These are phyloP conservation scores for Siphlonurus alternatus DNA, from an alignment of 2,888 invertebrate genomes.

Conservation along the genomic window DNA sequence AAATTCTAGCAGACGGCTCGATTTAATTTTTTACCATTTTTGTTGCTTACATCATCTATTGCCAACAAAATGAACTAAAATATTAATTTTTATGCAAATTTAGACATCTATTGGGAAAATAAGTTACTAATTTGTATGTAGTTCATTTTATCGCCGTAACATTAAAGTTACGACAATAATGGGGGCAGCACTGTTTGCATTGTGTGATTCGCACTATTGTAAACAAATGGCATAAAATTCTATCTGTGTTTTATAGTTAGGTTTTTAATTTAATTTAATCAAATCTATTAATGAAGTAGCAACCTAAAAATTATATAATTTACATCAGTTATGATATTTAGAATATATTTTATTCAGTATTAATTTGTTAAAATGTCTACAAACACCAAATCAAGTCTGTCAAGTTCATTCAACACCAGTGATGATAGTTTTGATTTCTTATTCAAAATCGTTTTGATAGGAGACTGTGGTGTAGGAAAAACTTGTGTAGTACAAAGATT, in stretches of 20 bases:
- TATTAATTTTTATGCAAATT: neutral
- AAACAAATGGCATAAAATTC: neutral
- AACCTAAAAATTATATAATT: neutral
- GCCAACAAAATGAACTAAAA: neutral
- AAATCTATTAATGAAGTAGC: too few species aligned
- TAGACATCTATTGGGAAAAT: neutral
- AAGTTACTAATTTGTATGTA: neutral
- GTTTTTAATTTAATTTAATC: neutral
- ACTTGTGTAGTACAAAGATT: slow-evolving; percentile 91
- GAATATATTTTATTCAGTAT: neutral
- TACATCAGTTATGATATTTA: neutral
- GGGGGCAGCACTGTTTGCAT: neutral
- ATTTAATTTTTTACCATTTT: neutral
- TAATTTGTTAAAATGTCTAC: neutral
- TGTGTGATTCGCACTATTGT: neutral
- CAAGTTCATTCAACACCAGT: slow-evolving; percentile 22
- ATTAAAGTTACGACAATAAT: neutral
- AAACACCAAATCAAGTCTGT: neutral
- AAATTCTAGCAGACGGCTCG: neutral
- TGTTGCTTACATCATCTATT: neutral
- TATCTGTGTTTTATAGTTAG: neutral
- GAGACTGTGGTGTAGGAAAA: slow-evolving; percentile 81
- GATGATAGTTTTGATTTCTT: slow-evolving; percentile 84
- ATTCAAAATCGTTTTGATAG: slow-evolving; percentile 89
- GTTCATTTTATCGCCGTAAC: neutral